These are phyloP conservation scores for Opisthocomus hoazin DNA, from an alignment of 2,113 vertebrate genomes.

Conservation along the genomic window DNA sequence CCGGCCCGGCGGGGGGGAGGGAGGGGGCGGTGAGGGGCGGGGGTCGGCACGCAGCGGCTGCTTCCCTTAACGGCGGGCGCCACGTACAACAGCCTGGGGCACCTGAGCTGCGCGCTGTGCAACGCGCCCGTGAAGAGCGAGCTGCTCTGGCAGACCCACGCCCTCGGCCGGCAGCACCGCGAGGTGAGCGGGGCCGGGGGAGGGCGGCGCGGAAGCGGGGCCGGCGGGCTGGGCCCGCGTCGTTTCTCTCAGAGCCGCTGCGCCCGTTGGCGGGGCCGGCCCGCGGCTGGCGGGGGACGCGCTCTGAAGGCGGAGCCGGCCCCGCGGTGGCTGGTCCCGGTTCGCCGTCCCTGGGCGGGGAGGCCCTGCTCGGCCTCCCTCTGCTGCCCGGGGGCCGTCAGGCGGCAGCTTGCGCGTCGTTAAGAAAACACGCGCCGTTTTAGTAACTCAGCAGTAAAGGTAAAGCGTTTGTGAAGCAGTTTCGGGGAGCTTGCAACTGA, in stretches of 20 bases:
- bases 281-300: accelerated
- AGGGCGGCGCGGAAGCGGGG: no score
- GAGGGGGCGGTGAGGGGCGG: neutral
- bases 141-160: slow-evolving; percentile 89
- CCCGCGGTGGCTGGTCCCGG: no score
- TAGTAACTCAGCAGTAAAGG: neutral
- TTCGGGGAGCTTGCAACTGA: neutral
- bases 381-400: neutral
- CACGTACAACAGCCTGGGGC: slow-evolving; percentile 88
- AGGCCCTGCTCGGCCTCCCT: neutral
- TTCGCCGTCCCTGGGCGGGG: no score
- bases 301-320: no score
- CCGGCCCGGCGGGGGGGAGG: neutral
- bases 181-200: slow-evolving; percentile 79
- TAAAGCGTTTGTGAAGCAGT: neutral
- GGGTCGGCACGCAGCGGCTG: neutral
- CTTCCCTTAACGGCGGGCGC: slow-evolving; percentile 46
- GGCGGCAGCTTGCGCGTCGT: accelerated
- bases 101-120: slow-evolving; percentile 86
- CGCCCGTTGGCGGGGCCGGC: no score
- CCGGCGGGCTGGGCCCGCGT: no score
- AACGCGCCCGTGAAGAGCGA: slow-evolving; percentile 84
- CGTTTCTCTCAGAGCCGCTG: no score
- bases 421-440: neutral
- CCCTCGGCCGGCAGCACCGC: slow-evolving; percentile 89